Evolutionary conservation across 2,888 invertebrate species (phyloP).

Genomic region (Brassicogethes aeneus): DNA sequence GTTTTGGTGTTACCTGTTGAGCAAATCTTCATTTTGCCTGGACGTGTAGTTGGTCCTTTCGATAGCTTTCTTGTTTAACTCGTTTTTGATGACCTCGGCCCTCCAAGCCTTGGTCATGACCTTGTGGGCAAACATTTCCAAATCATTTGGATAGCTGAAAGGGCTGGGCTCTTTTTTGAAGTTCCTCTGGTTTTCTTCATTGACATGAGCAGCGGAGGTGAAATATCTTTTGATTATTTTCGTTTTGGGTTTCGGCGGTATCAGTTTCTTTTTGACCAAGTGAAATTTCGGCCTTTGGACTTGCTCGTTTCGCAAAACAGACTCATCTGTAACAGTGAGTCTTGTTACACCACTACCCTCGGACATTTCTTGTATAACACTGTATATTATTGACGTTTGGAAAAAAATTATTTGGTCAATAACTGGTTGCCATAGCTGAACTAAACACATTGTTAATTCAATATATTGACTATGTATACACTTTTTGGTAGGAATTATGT

Average conservation of each 20-base stretch:
- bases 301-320: neutral
- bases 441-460: too few species aligned
- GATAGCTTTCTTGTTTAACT: conserved; percentile 29
- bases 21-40: conserved; percentile 42
- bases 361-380: neutral
- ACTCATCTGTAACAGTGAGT: neutral
- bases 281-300: neutral
- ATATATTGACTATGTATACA: too few species aligned
- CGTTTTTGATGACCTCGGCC: conserved; percentile 27
- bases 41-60: conserved; percentile 33
- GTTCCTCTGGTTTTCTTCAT: conserved; percentile 27
- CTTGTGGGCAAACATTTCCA: conserved; percentile 39
- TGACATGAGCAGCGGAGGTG: conserved; percentile 24
- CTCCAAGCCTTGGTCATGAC: conserved; percentile 38
- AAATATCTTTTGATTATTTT: conserved; percentile 23
- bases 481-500: too few species aligned
- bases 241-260: neutral
- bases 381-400: too few species aligned
- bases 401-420: too few species aligned
- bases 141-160: conserved; percentile 38
- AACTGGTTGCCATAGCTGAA: too few species aligned
- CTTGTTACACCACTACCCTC: neutral
- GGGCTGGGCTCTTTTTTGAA: conserved; percentile 38
- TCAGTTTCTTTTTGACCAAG: neutral
- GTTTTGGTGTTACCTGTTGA: conserved; percentile 43